Conservation (phyloP, 2,113 vertebrate species). For the Pelodiscus sinensis region DNA sequence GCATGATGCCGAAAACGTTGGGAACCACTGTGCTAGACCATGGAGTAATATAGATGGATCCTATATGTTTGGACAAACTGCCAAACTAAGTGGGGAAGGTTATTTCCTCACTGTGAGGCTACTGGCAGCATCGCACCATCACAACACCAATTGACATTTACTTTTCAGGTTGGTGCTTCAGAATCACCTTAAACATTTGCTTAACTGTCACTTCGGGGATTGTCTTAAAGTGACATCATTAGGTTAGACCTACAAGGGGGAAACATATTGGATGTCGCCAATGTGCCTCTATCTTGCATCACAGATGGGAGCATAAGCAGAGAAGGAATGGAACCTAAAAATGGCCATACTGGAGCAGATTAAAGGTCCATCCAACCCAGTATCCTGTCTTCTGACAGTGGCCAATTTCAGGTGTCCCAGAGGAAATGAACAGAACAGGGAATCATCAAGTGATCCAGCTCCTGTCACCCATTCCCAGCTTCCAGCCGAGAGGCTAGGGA, state of each 20-base stretch:
- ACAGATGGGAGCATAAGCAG: rapidly evolving
- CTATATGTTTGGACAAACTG: neutral
- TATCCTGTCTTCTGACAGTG: no score
- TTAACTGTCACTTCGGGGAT: rapidly evolving
- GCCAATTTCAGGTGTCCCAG: no score
- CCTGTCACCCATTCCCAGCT: no score
- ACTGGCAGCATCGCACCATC: neutral
- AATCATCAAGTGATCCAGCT: no score
- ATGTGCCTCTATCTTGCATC: neutral
- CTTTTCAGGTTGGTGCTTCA: rapidly evolving
- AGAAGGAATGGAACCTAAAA: neutral
- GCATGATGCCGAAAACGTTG: no score
- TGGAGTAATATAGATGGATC: neutral
- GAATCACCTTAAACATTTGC: neutral
- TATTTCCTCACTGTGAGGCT: neutral
- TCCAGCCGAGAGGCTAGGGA: no score
- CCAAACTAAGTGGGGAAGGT: neutral
- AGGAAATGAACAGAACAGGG: no score
- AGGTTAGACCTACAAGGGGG: neutral
- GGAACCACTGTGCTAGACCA: rapidly evolving
- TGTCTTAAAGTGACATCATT: neutral
- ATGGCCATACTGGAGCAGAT: no score
- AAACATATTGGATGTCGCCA: neutral
- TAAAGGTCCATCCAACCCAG: no score
- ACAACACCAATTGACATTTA: neutral